Percentiles rank a stretch among this genome's conserved stretches.
These are phyloP conservation scores for Drosophila cardini DNA, from an alignment of 1,140 invertebrate species.

Conservation along the genomic window DNA sequence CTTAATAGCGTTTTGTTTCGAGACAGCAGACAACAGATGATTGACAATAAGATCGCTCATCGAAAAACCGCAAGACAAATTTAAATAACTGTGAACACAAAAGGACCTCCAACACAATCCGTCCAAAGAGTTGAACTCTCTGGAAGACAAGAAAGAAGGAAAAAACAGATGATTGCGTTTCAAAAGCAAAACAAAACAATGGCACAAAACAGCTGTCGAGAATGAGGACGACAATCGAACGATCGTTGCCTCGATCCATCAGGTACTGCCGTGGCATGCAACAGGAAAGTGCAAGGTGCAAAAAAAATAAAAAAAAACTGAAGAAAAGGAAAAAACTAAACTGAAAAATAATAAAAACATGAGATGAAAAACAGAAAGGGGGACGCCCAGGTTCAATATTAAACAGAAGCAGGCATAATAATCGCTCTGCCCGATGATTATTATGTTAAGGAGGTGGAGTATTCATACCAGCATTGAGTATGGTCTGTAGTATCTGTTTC, in stretches of 20 bases:
- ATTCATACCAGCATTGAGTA: conserved; percentile 22
- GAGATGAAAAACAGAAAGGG: conserved; percentile 36
- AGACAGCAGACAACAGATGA: conserved; percentile 70
- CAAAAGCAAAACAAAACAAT: conserved; percentile 70
- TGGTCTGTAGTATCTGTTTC: background rate
- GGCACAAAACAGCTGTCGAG: conserved; percentile 70
- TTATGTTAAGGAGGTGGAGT: conserved; percentile 43
- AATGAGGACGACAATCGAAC: conserved; percentile 41
- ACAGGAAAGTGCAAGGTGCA: conserved; percentile 71
- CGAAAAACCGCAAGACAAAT: conserved; percentile 72
- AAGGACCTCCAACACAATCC: conserved; percentile 9
- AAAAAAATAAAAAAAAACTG: conserved; percentile 40
- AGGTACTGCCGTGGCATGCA: conserved; percentile 28
- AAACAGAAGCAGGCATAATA: conserved; percentile 79
- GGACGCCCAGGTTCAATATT: conserved; percentile 51
- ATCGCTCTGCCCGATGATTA: conserved; percentile 64
- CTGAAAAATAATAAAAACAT: background rate
- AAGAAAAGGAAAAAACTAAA: background rate
- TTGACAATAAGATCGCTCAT: conserved; percentile 61
- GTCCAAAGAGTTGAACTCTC: conserved; percentile 40
- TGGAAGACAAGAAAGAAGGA: conserved; percentile 22
- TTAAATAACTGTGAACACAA: conserved; percentile 75
- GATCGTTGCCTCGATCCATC: conserved; percentile 24
- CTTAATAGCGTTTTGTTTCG: conserved; percentile 38
- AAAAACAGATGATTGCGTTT: conserved; percentile 74